Base-by-base conservation (phyloP, 2,113 vertebrate species). In the Rhegmatorhina hoffmannsi region DNA sequence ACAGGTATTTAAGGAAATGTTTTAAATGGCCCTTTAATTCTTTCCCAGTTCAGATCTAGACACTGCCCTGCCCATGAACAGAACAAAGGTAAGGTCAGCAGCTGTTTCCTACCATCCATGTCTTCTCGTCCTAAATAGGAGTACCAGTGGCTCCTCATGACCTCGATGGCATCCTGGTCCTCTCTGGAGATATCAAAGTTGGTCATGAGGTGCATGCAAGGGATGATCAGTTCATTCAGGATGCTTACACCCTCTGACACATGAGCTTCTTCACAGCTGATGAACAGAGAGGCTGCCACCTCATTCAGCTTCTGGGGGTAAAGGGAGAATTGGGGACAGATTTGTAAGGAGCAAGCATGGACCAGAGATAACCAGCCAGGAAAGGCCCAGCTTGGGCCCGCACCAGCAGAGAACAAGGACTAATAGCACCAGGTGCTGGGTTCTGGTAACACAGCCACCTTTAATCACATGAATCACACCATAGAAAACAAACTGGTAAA, bases 151-250 rank as follows among this genome's bases (percentile, higher is more conserved):
- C 97, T 99, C 62, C 99, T 98, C 98, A 99, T 99, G 93, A 96
- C 82, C 95, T 99, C 99, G 15, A 99, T 98, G 58, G 98, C 98
- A 18, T 98, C 98, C 83, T 99, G 94, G 96, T 99, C 99, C 50
- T 99, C 99, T 89, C 97, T 98, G 92, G 98, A 97, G 97, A 98
- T 91, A 53, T 94, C 76, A 1, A 96, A 98, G 50, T 97, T 98
- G 94, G 98, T 98, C 97, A 99, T 99, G 43, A 99, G 98, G 94
- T 99, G 99, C 97, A 99, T 99, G 92, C 99, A 99, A 52, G 99
- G 99, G 95, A 99, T 99, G 95, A 99, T 98, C 56, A 98, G 91
- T 43, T 99, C 99, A 2, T 99, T 99, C 98, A 99, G 98, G 93
- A 99, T 98, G 89, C 91, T 82, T 23, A 99, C 76, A 17, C 98